phyloP scores from a whole-genome alignment of 2,113 vertebrate species.

The Apaloderma vittatum region DNA sequence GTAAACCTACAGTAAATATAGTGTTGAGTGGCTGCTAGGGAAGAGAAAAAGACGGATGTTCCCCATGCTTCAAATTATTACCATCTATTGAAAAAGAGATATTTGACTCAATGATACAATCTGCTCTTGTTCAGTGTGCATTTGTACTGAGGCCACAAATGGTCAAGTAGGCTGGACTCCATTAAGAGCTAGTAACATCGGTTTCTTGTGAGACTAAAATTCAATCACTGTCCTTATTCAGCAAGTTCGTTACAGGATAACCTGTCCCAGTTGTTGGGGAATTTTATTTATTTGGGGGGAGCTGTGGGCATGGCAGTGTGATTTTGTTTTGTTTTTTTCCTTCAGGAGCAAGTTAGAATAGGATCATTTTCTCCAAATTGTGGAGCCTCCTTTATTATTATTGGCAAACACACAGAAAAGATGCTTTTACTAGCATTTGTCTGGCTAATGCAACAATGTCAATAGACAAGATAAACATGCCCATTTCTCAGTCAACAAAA shows the following conservation, averaged over 20 bases:
- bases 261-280: not conserved
- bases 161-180: not conserved
- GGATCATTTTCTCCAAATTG: not conserved
- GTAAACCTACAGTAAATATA: not conserved
- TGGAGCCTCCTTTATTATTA: not conserved
- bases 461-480: not conserved
- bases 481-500: not conserved
- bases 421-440: not conserved
- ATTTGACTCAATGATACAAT: not conserved
- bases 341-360: not conserved
- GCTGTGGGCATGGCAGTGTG: too few relatives aligned
- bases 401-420: not conserved
- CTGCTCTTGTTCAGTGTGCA: not conserved
- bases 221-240: not conserved
- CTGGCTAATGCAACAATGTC: not conserved
- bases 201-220: slow-evolving; percentile 15
- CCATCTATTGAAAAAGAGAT: not conserved
- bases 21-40: not conserved
- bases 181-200: not conserved
- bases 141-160: not conserved
- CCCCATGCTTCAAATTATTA: not conserved
- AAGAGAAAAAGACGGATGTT: not conserved
- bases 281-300: not conserved
- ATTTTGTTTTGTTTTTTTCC: not conserved
- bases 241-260: not conserved